phyloP scores from a whole-genome alignment of 2,888 invertebrate genomes.

The Fissipunctia ypsillon region DNA sequence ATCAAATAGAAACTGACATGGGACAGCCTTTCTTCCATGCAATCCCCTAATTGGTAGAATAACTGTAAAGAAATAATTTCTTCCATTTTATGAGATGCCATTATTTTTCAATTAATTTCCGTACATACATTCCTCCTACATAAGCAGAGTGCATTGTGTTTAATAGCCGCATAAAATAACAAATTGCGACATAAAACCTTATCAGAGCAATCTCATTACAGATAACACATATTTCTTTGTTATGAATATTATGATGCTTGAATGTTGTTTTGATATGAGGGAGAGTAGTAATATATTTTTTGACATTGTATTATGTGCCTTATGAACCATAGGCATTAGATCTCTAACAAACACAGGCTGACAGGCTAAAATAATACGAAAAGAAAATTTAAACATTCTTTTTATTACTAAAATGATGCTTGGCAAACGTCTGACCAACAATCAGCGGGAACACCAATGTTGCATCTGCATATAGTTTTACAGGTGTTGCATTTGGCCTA shows the following conservation, averaged over 20 bases:
- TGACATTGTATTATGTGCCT: not conserved
- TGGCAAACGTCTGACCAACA: slow-evolving; percentile 99
- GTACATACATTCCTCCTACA: not conserved
- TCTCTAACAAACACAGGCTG: not conserved
- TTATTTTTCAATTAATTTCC: slow-evolving; percentile 7
- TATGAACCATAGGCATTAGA: not conserved
- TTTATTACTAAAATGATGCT: slow-evolving; percentile 90
- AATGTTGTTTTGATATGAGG: slow-evolving; percentile 6
- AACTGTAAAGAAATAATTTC: not conserved
- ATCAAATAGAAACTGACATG: not conserved
- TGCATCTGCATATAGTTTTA: slow-evolving; percentile 98
- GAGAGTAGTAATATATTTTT: not conserved
- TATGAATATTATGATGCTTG: slow-evolving; percentile 35
- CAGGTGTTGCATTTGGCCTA: slow-evolving; percentile 95
- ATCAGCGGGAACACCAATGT: slow-evolving; percentile 98
- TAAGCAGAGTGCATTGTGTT: not conserved
- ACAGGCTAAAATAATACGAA: slow-evolving; percentile 34
- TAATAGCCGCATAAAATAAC: slow-evolving; percentile 7
- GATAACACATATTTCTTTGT: slow-evolving; percentile 35
- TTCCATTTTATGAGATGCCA: not conserved
- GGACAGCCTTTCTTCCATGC: no score
- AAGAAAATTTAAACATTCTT: slow-evolving; percentile 83
- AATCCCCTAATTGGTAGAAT: not conserved
- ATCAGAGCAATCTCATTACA: slow-evolving; percentile 45
- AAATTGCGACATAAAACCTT: slow-evolving; percentile 34